Evolutionary conservation across 2,888 invertebrate genomes (phyloP).

Genomic region (Rhorus exstirpatorius): DNA sequence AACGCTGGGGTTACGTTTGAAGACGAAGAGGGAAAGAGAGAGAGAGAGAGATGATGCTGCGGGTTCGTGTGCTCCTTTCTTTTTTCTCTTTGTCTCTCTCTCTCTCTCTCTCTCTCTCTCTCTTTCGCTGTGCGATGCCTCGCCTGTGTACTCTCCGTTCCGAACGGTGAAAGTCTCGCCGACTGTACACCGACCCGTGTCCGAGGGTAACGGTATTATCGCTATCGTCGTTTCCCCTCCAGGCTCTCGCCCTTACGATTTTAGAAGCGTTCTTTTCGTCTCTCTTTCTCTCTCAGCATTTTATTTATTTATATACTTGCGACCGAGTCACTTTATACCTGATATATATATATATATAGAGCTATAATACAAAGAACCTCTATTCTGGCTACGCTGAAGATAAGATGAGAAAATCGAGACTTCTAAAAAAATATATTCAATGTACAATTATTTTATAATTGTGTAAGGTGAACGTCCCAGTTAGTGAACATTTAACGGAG

Average conservation of each 20-base stretch:
- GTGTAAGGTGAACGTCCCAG: no score
- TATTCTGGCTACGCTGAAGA: no score
- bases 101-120: slow-evolving; percentile 26
- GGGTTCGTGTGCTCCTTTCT: slow-evolving; percentile 74
- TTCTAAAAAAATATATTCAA: no score
- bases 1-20: slow-evolving; percentile 9
- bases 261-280: slow-evolving; percentile 47
- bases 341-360: no score
- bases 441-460: no score
- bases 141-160: slow-evolving; percentile 55
- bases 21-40: slow-evolving; percentile 71
- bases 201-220: slow-evolving; percentile 74
- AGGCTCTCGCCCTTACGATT: slow-evolving; percentile 70
- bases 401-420: no score
- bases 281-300: slow-evolving; percentile 10
- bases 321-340: slow-evolving; percentile 17
- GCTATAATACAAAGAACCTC: no score
- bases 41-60: slow-evolving; percentile 56
- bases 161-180: slow-evolving; percentile 73
- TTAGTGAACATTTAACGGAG: no score
- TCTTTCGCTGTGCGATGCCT: slow-evolving; percentile 12
- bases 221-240: slow-evolving; percentile 69
- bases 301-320: slow-evolving; percentile 5
- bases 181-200: slow-evolving; percentile 70
- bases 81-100: slow-evolving; percentile 53